Conservation (phyloP, 1,140 invertebrate species). For the Drosophila yakuba region DNA sequence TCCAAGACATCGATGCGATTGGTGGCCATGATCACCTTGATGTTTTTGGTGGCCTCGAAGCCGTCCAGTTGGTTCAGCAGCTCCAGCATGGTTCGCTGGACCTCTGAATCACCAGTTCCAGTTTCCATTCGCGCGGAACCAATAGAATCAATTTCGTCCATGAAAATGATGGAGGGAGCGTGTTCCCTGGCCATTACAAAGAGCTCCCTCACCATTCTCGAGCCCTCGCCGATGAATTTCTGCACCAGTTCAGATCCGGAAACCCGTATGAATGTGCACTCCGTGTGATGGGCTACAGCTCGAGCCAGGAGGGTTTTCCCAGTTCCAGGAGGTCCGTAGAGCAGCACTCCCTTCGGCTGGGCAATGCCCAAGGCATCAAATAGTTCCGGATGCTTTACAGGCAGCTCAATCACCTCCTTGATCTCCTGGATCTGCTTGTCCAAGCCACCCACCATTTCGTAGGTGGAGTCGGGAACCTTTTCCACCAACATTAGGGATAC, state of each 20-base stretch:
- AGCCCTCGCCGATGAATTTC: slow-evolving; percentile 99
- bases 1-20: slow-evolving; percentile 99
- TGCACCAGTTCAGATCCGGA: slow-evolving; percentile 99
- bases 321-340: slow-evolving; percentile 97
- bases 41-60: slow-evolving; percentile 99
- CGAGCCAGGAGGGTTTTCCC: slow-evolving; percentile 97
- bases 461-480: slow-evolving; percentile 99
- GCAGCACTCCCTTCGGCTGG: slow-evolving; percentile 98
- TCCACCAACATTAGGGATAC: slow-evolving; percentile 99
- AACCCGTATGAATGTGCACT: slow-evolving; percentile 99
- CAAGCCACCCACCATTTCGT: slow-evolving; percentile 99
- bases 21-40: slow-evolving; percentile 99
- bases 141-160: slow-evolving; percentile 99
- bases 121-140: slow-evolving; percentile 99
- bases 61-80: slow-evolving; percentile 99
- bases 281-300: slow-evolving; percentile 99
- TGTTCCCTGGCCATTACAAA: slow-evolving; percentile 99
- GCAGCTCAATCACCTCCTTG: slow-evolving; percentile 99
- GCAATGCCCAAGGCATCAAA: slow-evolving; percentile 99
- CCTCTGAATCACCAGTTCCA: slow-evolving; percentile 99
- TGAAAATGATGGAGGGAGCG: slow-evolving; percentile 99
- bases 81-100: slow-evolving; percentile 99
- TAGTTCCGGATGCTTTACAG: slow-evolving; percentile 99
- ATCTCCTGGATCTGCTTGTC: slow-evolving; percentile 99
- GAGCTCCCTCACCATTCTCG: slow-evolving; percentile 99